Evolutionary conservation across 1,140 invertebrate species (phyloP).

Genomic region (Oedothorax gibbosus): DNA sequence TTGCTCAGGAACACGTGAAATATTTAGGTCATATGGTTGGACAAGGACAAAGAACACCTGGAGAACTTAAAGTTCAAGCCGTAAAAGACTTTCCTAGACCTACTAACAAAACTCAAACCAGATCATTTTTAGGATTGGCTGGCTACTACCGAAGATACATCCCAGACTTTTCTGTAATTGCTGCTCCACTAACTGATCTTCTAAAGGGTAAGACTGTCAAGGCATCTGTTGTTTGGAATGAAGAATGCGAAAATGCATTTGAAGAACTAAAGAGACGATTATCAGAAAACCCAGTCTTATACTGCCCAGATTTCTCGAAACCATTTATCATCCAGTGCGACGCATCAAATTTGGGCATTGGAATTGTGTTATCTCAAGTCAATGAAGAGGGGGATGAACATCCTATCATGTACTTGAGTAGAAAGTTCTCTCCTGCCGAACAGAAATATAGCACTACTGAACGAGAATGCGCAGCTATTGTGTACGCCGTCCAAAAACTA

Average conservation of each 20-base stretch:
- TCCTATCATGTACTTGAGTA: slow-evolving; percentile 4
- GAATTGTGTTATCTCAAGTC: slow-evolving; percentile 3
- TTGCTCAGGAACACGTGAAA: slow-evolving; percentile 13
- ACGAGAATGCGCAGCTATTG: slow-evolving; percentile 71
- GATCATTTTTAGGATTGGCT: background rate
- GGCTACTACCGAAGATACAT: slow-evolving; percentile 17
- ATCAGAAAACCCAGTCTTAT: slow-evolving; percentile 26
- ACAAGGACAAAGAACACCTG: background rate
- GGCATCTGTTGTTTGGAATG: background rate
- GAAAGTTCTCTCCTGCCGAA: slow-evolving; percentile 67
- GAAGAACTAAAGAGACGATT: slow-evolving; percentile 9
- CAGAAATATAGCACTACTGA: slow-evolving; percentile 70
- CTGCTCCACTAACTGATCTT: background rate
- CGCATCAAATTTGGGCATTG: slow-evolving; percentile 6
- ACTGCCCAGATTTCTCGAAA: slow-evolving; percentile 1
- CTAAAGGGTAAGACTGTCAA: slow-evolving; percentile 9
- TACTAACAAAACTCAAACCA: background rate
- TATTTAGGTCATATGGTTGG: slow-evolving; percentile 27
- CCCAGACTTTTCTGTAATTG: slow-evolving; percentile 12
- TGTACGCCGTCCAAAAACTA: slow-evolving; percentile 70
- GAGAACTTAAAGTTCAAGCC: slow-evolving; percentile 61
- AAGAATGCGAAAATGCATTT: background rate
- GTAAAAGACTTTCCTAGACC: slow-evolving; percentile 62
- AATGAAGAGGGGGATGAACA: slow-evolving; percentile 14
- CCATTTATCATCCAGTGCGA: slow-evolving; percentile 16